These are phyloP conservation scores for Lordiphosa stackelbergi DNA, from an alignment of 1,140 invertebrate genomes.

Conservation along the genomic window DNA sequence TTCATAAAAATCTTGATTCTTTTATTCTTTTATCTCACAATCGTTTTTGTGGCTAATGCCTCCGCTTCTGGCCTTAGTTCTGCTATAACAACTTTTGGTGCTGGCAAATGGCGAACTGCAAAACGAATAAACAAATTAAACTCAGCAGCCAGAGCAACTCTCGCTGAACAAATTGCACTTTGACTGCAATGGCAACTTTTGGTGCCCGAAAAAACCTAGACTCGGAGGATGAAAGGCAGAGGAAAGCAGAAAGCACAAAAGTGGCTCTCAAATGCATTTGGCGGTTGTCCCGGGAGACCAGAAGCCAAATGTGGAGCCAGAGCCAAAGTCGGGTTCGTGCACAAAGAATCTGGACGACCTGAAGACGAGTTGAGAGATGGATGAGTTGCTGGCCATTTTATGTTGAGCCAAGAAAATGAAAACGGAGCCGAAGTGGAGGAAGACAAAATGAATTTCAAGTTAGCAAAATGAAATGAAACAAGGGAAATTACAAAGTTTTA, in stretches of 20 bases:
- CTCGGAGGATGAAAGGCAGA: conserved; percentile 20
- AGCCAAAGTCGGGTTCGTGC: no score
- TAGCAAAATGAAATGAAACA: conserved; percentile 75
- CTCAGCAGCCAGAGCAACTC: conserved; percentile 43
- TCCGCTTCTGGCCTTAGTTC: conserved; percentile 27
- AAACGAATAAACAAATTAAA: conserved; percentile 66
- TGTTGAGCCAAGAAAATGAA: conserved; percentile 52
- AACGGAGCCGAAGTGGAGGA: conserved; percentile 24
- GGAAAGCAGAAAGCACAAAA: conserved; percentile 26
- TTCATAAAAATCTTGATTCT: conserved; percentile 9
- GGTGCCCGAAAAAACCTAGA: conserved; percentile 19
- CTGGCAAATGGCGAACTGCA: conserved; percentile 37
- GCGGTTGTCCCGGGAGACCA: conserved; percentile 66
- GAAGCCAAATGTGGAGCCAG: conserved; percentile 27
- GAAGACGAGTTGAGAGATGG: conserved; percentile 48
- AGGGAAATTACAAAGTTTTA: conserved; percentile 76
- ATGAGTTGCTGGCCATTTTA: conserved; percentile 50
- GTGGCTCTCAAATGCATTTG: conserved; percentile 53
- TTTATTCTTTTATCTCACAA: conserved; percentile 3
- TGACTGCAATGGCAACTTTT: conserved; percentile 67
- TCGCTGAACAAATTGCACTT: conserved; percentile 66
- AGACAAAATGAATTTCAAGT: conserved; percentile 71
- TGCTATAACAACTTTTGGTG: conserved; percentile 43
- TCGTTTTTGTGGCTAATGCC: conserved; percentile 31
- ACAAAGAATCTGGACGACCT: conserved; percentile 42